These are phyloP conservation scores for Prionchulus punctatus DNA, from an alignment of 2,888 invertebrate species.

Conservation along the genomic window DNA sequence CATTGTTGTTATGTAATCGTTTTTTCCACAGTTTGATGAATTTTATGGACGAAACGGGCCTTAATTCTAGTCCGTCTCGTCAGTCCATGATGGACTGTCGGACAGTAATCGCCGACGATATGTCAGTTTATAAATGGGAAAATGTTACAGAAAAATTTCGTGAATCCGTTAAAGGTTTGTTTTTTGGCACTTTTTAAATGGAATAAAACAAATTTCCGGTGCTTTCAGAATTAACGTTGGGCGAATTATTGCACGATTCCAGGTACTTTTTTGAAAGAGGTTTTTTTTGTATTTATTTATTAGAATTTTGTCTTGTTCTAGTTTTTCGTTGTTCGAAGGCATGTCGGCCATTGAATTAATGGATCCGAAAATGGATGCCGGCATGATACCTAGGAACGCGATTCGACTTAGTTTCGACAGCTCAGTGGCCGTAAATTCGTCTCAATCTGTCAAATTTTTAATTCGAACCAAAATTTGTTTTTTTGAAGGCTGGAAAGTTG, in stretches of 20 bases:
- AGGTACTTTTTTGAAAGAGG: background rate
- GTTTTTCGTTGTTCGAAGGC: constrained; percentile 61
- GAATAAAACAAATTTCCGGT: background rate
- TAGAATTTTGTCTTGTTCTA: background rate
- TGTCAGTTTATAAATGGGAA: background rate
- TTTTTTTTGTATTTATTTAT: background rate
- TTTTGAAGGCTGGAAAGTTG: constrained; percentile 15
- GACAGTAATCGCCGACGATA: too few species aligned
- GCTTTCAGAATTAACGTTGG: background rate
- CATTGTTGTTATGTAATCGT: too few species aligned
- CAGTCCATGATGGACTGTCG: too few species aligned
- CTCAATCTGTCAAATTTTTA: background rate
- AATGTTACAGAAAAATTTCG: constrained; percentile 4
- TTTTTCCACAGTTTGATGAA: too few species aligned
- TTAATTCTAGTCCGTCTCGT: too few species aligned
- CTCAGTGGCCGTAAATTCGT: background rate
- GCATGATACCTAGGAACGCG: constrained; percentile 56
- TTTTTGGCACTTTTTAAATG: background rate
- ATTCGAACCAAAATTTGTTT: background rate
- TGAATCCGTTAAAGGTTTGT: background rate
- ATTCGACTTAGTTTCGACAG: constrained; percentile 7
- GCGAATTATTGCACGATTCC: constrained; percentile 6
- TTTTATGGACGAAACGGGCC: too few species aligned
- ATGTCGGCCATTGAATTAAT: constrained; percentile 99
- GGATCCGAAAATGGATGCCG: constrained; percentile 99